Conservation (phyloP, 2,113 vertebrate genomes). For the Bujurquina vittata region DNA sequence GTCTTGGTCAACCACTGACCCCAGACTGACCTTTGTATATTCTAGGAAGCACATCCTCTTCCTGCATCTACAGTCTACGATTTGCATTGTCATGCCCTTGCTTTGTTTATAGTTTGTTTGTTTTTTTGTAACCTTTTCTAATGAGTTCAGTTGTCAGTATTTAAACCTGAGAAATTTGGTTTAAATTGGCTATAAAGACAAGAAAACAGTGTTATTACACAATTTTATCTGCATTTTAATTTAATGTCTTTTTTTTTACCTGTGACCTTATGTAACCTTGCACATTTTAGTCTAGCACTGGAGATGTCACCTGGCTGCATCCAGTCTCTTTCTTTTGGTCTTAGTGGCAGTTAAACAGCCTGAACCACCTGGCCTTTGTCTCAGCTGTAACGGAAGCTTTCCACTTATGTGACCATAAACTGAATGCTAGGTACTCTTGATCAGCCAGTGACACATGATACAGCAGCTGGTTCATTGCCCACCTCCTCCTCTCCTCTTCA, state of each 20-base stretch:
- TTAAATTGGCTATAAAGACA: not conserved
- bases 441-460: constrained; percentile 63
- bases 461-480: constrained; percentile 33
- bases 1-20: constrained; percentile 26
- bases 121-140: not conserved
- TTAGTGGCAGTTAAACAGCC: constrained; percentile 55
- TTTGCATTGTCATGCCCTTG: not conserved
- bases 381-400: constrained; percentile 64
- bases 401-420: constrained; percentile 56
- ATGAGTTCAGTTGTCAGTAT: not conserved
- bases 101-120: not conserved
- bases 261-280: not conserved
- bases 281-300: not conserved
- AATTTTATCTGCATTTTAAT: not conserved
- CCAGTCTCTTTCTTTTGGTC: not conserved
- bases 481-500: constrained; percentile 9
- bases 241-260: not conserved
- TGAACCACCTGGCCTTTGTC: constrained; percentile 50
- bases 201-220: not conserved
- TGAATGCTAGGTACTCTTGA: constrained; percentile 41
- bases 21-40: constrained; percentile 22
- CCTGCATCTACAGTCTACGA: not conserved
- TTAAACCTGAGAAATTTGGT: not conserved
- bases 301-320: not conserved
- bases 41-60: not conserved